A percentile compares a stretch with the other conserved stretches of the same genome.
Conservation (phyloP, 2,888 invertebrate species). For the Andricus curvator region DNA sequence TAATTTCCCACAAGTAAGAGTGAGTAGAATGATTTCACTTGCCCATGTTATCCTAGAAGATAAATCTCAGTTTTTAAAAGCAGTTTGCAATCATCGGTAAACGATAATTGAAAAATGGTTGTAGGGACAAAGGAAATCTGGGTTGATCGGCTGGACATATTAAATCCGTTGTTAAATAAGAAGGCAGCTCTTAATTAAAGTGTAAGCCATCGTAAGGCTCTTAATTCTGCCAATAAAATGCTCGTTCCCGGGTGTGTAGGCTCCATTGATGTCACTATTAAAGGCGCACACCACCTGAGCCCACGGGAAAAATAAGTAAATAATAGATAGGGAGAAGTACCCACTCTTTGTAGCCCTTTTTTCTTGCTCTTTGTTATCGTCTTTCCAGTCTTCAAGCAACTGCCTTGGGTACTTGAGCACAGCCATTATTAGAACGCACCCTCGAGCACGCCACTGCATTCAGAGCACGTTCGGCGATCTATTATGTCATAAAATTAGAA, state of each 20-base stretch:
- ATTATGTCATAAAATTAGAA: conserved; percentile 38
- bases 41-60: neutral
- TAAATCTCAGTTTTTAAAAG: neutral
- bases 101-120: conserved; percentile 35
- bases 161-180: conserved; percentile 54
- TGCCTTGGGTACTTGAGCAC: conserved; percentile 37
- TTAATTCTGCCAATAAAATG: conserved; percentile 73
- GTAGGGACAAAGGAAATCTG: conserved; percentile 28
- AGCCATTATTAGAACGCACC: conserved; percentile 36
- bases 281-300: conserved; percentile 60
- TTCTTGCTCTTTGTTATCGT: conserved; percentile 32
- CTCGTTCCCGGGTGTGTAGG: conserved; percentile 48
- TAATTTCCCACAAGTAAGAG: neutral
- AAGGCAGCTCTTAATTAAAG: conserved; percentile 64
- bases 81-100: neutral
- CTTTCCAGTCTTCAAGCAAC: conserved; percentile 38
- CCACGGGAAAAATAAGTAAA: conserved; percentile 63
- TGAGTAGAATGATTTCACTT: neutral
- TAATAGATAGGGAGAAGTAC: conserved; percentile 59
- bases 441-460: conserved; percentile 36
- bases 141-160: conserved; percentile 45
- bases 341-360: conserved; percentile 18
- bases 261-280: conserved; percentile 58
- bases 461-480: conserved; percentile 33
- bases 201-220: conserved; percentile 62